phyloP scores from a whole-genome alignment of 2,113 vertebrate genomes.

The Clarias macrocephalus region DNA sequence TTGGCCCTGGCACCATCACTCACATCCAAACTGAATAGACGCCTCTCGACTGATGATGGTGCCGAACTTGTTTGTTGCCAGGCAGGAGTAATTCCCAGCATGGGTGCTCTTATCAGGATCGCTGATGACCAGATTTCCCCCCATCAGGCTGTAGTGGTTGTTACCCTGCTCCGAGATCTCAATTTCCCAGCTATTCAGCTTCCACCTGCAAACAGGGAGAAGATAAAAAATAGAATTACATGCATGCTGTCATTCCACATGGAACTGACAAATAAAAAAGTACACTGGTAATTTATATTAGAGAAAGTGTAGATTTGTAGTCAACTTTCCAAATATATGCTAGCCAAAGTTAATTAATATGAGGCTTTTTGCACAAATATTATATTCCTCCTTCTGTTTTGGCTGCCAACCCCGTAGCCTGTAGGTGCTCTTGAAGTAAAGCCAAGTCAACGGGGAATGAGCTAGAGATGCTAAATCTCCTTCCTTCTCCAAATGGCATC shows the following conservation, averaged over 20 bases:
- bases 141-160: slow-evolving; percentile 82
- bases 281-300: neutral
- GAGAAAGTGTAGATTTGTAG: neutral
- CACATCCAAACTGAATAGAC: slow-evolving; percentile 90
- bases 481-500: slow-evolving; percentile 18
- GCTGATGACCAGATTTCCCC: slow-evolving; percentile 88
- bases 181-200: slow-evolving; percentile 78
- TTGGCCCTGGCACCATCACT: slow-evolving; percentile 62
- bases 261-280: neutral
- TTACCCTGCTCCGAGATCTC: slow-evolving; percentile 68
- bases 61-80: slow-evolving; percentile 85
- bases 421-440: slow-evolving; percentile 14
- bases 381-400: slow-evolving; percentile 18
- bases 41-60: slow-evolving; percentile 86
- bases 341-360: too few relatives aligned
- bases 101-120: slow-evolving; percentile 83
- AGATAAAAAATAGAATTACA: neutral
- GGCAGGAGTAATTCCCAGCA: slow-evolving; percentile 84
- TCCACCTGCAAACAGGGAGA: slow-evolving; percentile 79
- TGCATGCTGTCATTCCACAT: neutral
- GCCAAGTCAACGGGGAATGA: slow-evolving; percentile 35
- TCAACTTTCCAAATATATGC: neutral
- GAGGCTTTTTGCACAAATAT: neutral
- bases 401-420: neutral
- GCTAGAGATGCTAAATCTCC: slow-evolving; percentile 13